phyloP scores from a whole-genome alignment of 2,113 vertebrate species.

The Pithys albifrons region DNA sequence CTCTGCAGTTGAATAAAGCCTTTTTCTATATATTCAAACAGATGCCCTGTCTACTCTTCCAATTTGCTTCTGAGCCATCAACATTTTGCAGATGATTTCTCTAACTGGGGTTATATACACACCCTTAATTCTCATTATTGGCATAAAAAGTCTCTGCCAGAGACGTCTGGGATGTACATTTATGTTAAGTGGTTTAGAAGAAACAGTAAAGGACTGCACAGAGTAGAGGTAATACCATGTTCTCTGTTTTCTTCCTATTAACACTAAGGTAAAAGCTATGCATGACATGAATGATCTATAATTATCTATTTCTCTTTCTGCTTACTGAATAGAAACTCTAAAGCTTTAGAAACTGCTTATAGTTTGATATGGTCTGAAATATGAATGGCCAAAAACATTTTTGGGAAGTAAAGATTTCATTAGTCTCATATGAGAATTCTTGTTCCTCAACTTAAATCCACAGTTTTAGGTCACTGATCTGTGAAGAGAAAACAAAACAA shows the following conservation, averaged over 20 bases:
- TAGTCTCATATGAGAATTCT: not conserved
- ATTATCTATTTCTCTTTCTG: not conserved
- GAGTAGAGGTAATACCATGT: not conserved
- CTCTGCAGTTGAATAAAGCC: not conserved
- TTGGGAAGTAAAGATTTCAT: not conserved
- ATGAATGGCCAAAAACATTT: not conserved
- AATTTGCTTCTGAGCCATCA: not conserved
- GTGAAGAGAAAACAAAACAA: not conserved
- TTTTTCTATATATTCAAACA: not conserved
- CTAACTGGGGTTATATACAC: not conserved
- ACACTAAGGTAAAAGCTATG: not conserved
- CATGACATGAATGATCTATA: not conserved
- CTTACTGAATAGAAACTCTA: not conserved
- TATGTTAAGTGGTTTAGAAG: not conserved
- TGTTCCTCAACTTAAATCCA: not conserved
- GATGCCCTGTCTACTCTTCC: not conserved
- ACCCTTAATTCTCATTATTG: slow-evolving; percentile 30
- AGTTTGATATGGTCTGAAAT: not conserved
- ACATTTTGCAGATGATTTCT: not conserved
- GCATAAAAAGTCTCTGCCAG: not conserved
- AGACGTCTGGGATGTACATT: not conserved
- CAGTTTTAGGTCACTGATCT: not conserved
- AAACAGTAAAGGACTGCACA: not conserved
- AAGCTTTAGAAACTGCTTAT: not conserved
- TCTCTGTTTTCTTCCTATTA: not conserved